Evolutionary conservation across 2,888 invertebrate species (phyloP).

Genomic region (Euproctis similis): DNA sequence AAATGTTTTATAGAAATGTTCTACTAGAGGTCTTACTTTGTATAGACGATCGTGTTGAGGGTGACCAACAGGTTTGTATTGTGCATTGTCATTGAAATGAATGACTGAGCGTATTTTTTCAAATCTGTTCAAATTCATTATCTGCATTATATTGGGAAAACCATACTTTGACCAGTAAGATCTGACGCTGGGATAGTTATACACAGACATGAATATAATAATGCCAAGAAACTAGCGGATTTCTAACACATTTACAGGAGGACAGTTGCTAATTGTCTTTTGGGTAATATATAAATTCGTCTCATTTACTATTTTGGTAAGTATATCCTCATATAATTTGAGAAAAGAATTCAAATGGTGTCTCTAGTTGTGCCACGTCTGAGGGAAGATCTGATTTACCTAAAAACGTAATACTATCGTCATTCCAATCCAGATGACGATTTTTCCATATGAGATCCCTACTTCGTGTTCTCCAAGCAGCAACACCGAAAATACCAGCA

Average conservation of each 20-base stretch:
- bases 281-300: neutral
- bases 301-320: neutral
- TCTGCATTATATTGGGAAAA: neutral
- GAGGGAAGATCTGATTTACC: neutral
- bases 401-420: neutral
- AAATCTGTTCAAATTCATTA: neutral
- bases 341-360: neutral
- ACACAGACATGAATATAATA: constrained; percentile 1
- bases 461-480: neutral
- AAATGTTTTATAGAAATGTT: neutral
- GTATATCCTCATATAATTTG: neutral
- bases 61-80: neutral
- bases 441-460: constrained; percentile 1
- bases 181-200: constrained; percentile 1
- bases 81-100: neutral
- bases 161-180: constrained; percentile 2
- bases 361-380: neutral
- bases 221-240: constrained; percentile 1
- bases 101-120: neutral
- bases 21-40: neutral
- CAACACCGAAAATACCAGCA: neutral
- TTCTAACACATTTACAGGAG: neutral
- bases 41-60: constrained; percentile 1
- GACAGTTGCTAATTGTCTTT: neutral
- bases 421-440: neutral